phyloP scores from a whole-genome alignment of 2,888 invertebrate genomes.

The Atherix ibis region DNA sequence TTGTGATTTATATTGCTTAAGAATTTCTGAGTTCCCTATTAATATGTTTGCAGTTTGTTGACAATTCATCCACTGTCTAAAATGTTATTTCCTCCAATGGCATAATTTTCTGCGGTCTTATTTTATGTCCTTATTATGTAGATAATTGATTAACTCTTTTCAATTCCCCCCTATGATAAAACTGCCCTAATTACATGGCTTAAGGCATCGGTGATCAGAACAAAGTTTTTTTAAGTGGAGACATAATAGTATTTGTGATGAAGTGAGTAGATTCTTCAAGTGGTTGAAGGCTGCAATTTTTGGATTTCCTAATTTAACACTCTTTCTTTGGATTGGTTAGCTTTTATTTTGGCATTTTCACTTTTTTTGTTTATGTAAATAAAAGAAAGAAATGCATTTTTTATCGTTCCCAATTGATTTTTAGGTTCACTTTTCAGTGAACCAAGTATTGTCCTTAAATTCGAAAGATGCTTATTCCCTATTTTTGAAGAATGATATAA shows the following conservation, averaged over 20 bases:
- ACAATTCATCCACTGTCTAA: conserved; percentile 2
- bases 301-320: not conserved
- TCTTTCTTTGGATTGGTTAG: not conserved
- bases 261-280: not conserved
- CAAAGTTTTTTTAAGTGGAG: not conserved
- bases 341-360: not conserved
- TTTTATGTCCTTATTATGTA: not conserved
- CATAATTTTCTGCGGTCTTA: not conserved
- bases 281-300: not conserved
- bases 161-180: not conserved
- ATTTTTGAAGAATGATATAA: too few relatives aligned
- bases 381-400: too few relatives aligned
- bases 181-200: not conserved
- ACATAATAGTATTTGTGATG: not conserved
- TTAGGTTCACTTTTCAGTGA: too few relatives aligned
- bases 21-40: conserved; percentile 1
- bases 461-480: too few relatives aligned
- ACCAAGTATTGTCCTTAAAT: too few relatives aligned
- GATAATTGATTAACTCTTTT: not conserved
- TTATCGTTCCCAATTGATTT: too few relatives aligned
- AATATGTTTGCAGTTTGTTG: not conserved
- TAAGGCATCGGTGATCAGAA: conserved; percentile 3
- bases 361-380: too few relatives aligned
- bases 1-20: not conserved
- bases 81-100: conserved; percentile 2